Evolutionary conservation across 2,113 vertebrate genomes (phyloP).

Genomic region (Sialia sialis): DNA sequence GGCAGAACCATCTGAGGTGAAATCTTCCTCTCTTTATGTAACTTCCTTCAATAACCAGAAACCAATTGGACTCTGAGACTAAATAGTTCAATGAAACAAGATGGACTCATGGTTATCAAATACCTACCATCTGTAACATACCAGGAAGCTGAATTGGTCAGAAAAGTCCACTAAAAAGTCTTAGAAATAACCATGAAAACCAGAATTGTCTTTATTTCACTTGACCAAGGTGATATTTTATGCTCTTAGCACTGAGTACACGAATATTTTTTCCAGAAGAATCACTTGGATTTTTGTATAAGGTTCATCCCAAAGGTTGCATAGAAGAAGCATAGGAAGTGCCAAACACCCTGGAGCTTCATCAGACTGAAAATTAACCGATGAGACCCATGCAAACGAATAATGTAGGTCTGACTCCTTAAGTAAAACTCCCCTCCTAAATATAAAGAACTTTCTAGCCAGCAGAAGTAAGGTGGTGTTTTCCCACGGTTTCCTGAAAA

Average conservation of each 20-base stretch:
- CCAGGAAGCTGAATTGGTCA: neutral
- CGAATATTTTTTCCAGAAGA: neutral
- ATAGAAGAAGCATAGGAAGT: neutral
- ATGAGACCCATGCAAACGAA: neutral
- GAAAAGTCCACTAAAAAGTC: neutral
- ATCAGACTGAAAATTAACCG: neutral
- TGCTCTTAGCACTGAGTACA: neutral
- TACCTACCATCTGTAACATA: neutral
- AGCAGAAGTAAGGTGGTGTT: neutral
- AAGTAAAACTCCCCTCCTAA: neutral
- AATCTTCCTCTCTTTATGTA: neutral
- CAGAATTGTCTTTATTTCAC: neutral
- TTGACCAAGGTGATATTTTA: neutral
- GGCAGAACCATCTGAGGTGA: neutral
- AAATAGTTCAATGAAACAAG: neutral
- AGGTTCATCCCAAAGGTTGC: neutral
- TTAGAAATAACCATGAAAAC: neutral
- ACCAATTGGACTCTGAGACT: neutral
- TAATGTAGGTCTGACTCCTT: neutral
- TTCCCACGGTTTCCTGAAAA: slow-evolving; percentile 12
- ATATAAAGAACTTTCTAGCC: neutral
- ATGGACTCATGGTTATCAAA: neutral
- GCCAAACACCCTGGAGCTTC: neutral
- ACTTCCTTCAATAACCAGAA: neutral
- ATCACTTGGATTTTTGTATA: neutral